Conservation (phyloP, 2,797 vertebrate genomes). For the Pygocentrus nattereri region DNA sequence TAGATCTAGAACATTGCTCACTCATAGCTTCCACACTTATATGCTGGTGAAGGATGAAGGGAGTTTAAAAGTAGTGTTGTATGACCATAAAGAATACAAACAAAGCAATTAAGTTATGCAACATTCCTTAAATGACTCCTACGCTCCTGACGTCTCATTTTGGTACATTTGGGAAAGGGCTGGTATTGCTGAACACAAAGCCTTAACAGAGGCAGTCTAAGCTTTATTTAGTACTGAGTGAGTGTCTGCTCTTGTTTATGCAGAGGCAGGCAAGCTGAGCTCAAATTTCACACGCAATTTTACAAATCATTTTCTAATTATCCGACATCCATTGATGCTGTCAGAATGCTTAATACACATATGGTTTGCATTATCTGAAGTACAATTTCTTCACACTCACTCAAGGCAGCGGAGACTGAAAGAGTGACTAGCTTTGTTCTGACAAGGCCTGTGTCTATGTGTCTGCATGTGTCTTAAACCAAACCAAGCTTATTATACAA, state of each 20-base stretch:
- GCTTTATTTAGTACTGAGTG: not conserved
- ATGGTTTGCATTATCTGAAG: not conserved
- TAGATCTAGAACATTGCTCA: not conserved
- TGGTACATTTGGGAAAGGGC: not conserved
- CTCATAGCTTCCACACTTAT: not conserved
- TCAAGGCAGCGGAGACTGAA: not conserved
- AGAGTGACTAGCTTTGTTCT: not conserved
- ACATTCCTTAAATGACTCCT: constrained; percentile 4
- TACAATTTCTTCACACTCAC: not conserved
- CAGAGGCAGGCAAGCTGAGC: not conserved
- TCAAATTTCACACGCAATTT: constrained; percentile 3
- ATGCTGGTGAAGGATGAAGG: not conserved
- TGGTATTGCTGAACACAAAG: not conserved
- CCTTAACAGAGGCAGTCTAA: not conserved
- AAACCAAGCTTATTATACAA: not conserved
- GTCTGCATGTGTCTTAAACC: not conserved
- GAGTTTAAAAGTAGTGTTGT: not conserved
- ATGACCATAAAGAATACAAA: constrained; percentile 19
- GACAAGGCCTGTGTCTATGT: not conserved
- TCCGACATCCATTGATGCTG: not conserved
- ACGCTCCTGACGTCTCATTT: not conserved
- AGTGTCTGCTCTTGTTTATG: no score
- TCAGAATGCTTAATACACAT: not conserved
- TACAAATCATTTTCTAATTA: constrained; percentile 10
- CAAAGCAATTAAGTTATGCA: constrained; percentile 8